A percentile compares a stretch with the other conserved stretches of the same genome.
Evolutionary conservation across 1,140 invertebrate species (phyloP).

Genomic region (Latrodectus geometricus): DNA sequence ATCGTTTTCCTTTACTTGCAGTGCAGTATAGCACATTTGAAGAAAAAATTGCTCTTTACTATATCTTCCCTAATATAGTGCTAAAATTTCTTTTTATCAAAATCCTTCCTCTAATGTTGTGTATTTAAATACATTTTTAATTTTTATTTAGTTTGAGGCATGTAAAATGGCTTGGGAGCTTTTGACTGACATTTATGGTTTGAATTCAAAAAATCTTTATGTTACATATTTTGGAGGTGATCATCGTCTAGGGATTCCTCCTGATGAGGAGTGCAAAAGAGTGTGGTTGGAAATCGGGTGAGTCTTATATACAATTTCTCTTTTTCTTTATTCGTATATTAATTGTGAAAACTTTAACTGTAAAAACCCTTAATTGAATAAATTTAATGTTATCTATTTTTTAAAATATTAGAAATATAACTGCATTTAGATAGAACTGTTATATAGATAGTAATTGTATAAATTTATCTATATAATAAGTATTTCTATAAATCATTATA

Average conservation of each 20-base stretch:
- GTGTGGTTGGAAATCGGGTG: conserved; percentile 89
- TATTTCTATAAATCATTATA: too few relatives aligned
- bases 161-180: conserved; percentile 91
- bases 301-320: conserved; percentile 16
- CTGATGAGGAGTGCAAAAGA: conserved; percentile 88
- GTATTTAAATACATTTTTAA: not conserved
- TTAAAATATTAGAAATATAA: too few relatives aligned
- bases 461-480: too few relatives aligned
- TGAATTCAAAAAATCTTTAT: conserved; percentile 83
- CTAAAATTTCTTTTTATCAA: not conserved
- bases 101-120: not conserved
- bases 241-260: conserved; percentile 75
- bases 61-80: too few relatives aligned
- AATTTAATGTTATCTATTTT: too few relatives aligned
- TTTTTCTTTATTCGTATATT: not conserved
- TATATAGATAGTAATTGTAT: too few relatives aligned
- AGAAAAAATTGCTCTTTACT: too few relatives aligned
- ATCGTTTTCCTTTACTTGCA: too few relatives aligned
- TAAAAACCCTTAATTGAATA: too few relatives aligned
- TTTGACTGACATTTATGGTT: conserved; percentile 81
- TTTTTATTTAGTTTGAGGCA: conserved; percentile 82
- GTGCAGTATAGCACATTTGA: too few relatives aligned
- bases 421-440: too few relatives aligned
- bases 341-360: not conserved
- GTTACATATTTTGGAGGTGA: conserved; percentile 96